These are phyloP conservation scores for Lanius collurio DNA, from an alignment of 2,113 vertebrate species.

Conservation along the genomic window DNA sequence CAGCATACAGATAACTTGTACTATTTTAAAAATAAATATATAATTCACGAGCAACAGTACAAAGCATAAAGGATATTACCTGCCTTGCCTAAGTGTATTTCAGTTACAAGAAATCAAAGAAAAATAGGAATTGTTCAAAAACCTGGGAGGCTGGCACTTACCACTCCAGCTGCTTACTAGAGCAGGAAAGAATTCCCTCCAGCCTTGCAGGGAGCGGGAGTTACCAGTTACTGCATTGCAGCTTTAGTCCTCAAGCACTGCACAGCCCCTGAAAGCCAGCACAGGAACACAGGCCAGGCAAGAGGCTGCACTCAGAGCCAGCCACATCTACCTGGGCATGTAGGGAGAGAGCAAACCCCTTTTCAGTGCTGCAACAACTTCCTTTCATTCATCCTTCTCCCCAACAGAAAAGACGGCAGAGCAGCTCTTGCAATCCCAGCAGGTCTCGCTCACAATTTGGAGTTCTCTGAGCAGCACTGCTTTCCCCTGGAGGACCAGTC, in stretches of 20 bases:
- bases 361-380: not conserved
- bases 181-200: not conserved
- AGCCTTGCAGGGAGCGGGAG: not conserved
- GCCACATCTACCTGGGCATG: not conserved
- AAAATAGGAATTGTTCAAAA: not conserved
- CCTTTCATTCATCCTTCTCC: not conserved
- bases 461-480: not conserved
- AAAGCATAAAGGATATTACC: not conserved
- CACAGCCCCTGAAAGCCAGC: not conserved
- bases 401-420: not conserved
- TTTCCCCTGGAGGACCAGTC: not conserved
- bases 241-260: not conserved
- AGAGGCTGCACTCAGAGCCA: not conserved
- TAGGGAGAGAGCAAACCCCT: not conserved
- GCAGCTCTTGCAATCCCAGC: rapidly evolving
- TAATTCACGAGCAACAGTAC: not conserved
- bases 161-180: not conserved
- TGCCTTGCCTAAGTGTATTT: not conserved
- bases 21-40: not conserved
- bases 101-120: not conserved
- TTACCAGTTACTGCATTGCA: slow-evolving; percentile 36
- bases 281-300: not conserved
- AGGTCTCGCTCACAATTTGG: not conserved
- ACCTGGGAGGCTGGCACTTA: not conserved
- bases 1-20: not conserved